A percentile compares a stretch with the other conserved stretches of the same genome.
These are phyloP conservation scores for Nemoura dubitans DNA, from an alignment of 2,888 invertebrate species.

Conservation along the genomic window DNA sequence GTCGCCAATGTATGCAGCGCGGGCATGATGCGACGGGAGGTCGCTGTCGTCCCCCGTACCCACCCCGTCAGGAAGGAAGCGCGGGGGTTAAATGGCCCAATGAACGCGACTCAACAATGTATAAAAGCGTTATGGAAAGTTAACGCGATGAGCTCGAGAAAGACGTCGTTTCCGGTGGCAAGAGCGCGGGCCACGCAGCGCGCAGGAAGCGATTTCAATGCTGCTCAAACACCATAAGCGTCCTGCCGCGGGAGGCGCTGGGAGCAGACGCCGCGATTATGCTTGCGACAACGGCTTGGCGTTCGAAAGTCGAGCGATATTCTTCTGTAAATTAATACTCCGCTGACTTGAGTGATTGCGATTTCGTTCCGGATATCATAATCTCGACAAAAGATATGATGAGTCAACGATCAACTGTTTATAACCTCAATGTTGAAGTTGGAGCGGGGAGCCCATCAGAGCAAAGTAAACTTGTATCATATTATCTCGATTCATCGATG, in stretches of 20 bases:
- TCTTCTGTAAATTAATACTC: background rate
- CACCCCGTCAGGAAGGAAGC: background rate
- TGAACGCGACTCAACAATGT: constrained; percentile 27
- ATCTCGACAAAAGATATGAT: background rate
- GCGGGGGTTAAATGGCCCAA: constrained; percentile 22
- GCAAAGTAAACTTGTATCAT: background rate
- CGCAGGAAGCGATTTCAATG: background rate
- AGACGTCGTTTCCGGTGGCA: background rate
- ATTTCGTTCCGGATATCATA: background rate
- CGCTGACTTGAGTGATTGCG: background rate
- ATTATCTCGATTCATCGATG: background rate
- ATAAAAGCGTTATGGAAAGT: constrained; percentile 31
- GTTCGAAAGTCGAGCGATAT: background rate
- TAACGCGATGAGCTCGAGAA: constrained; percentile 34
- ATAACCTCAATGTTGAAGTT: background rate
- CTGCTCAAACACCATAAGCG: background rate
- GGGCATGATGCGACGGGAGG: background rate
- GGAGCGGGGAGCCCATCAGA: background rate
- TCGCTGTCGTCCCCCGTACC: background rate
- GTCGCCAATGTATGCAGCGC: background rate
- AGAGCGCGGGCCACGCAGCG: background rate
- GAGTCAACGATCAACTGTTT: background rate
- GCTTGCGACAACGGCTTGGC: background rate
- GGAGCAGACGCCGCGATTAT: background rate
- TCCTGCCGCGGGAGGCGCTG: background rate